Conservation (phyloP, 1,140 invertebrate species). For the Panagrolaimus sp. region DNA sequence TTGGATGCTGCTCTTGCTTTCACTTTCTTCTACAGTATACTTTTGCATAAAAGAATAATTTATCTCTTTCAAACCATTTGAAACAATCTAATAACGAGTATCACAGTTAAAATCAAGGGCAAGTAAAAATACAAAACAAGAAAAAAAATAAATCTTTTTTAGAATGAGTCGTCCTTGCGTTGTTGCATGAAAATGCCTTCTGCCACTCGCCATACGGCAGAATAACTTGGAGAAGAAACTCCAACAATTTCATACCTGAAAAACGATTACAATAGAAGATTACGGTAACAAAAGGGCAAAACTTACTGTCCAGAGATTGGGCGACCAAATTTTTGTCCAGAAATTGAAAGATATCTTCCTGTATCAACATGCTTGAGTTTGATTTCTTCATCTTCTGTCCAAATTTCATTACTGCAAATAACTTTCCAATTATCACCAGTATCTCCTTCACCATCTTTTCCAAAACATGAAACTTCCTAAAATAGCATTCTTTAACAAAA, state of each 20-base stretch:
- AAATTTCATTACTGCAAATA: conserved; percentile 77
- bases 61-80: too few species aligned
- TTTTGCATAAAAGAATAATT: too few species aligned
- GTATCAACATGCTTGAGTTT: conserved; percentile 67
- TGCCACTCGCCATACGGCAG: conserved; percentile 25
- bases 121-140: too few species aligned
- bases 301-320: conserved; percentile 63
- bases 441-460: conserved; percentile 78
- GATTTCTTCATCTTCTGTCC: conserved; percentile 72
- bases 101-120: too few species aligned
- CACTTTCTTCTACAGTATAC: too few species aligned
- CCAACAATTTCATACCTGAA: conserved; percentile 61
- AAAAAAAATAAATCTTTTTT: background rate
- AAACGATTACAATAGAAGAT: too few species aligned
- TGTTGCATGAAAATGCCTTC: conserved; percentile 36
- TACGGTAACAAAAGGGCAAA: too few species aligned
- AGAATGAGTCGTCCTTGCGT: conserved; percentile 5
- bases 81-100: too few species aligned
- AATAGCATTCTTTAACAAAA: conserved; percentile 21
- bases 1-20: too few species aligned
- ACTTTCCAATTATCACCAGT: conserved; percentile 89
- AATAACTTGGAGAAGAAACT: conserved; percentile 36
- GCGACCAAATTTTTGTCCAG: conserved; percentile 61
- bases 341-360: conserved; percentile 61
- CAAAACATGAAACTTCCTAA: conserved; percentile 89